phyloP scores from a whole-genome alignment of 2,888 invertebrate genomes.

The Nomada lathburiana region DNA sequence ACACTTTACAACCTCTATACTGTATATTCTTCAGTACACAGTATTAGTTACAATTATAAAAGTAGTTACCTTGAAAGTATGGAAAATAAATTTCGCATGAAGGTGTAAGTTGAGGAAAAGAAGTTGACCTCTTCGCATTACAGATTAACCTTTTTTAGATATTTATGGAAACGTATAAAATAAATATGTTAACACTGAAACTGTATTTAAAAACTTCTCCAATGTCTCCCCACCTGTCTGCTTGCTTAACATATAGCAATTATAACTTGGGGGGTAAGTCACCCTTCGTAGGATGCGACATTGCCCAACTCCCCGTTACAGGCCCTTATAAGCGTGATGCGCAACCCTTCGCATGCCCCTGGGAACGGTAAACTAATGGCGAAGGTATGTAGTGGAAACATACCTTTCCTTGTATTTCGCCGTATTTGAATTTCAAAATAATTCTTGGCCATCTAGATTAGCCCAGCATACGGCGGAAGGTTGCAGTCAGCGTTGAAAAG shows the following conservation, averaged over 20 bases:
- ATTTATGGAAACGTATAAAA: too few relatives aligned
- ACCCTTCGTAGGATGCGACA: conserved; percentile 58
- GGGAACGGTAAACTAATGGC: conserved; percentile 82
- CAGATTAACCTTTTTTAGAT: too few relatives aligned
- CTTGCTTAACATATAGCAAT: conserved; percentile 75
- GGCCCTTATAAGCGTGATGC: conserved; percentile 72
- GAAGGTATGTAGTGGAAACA: conserved; percentile 73
- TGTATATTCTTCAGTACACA: too few relatives aligned
- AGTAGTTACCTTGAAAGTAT: too few relatives aligned
- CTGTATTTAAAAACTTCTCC: conserved; percentile 4
- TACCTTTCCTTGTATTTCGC: conserved; percentile 65
- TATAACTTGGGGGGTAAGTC: conserved; percentile 74
- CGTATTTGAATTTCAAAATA: conserved; percentile 55
- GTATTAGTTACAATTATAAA: too few relatives aligned
- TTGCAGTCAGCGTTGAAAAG: neutral
- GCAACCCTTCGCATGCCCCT: conserved; percentile 77
- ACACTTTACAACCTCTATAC: too few relatives aligned
- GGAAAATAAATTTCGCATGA: too few relatives aligned
- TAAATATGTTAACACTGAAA: too few relatives aligned
- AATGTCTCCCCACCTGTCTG: conserved; percentile 33
- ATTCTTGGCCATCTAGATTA: conserved; percentile 28
- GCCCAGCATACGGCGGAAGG: neutral
- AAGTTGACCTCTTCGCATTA: too few relatives aligned
- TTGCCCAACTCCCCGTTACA: conserved; percentile 68
- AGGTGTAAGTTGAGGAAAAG: too few relatives aligned